These are phyloP conservation scores for Rhynchophorus ferrugineus DNA, from an alignment of 1,140 invertebrate genomes.

Conservation along the genomic window DNA sequence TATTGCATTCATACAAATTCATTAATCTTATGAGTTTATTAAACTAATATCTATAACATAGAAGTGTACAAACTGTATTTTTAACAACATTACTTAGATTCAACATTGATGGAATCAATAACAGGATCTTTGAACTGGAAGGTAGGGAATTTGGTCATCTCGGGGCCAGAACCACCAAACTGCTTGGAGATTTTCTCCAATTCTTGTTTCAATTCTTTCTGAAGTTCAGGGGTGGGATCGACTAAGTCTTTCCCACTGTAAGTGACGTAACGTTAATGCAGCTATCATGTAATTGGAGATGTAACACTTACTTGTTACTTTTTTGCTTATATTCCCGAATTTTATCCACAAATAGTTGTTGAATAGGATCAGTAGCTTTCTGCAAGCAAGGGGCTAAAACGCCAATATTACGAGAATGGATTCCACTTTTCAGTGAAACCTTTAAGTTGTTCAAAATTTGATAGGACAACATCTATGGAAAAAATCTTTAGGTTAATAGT, in stretches of 20 bases:
- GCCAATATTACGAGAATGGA: constrained; percentile 55
- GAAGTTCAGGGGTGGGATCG: constrained; percentile 66
- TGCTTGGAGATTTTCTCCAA: constrained; percentile 71
- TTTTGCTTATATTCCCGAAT: constrained; percentile 80
- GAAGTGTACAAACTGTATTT: too few relatives aligned
- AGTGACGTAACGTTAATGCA: constrained; percentile 17
- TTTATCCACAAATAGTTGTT: constrained; percentile 89
- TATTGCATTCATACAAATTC: too few relatives aligned
- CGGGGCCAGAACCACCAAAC: constrained; percentile 63
- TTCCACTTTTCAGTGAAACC: constrained; percentile 29
- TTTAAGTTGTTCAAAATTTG: constrained; percentile 28
- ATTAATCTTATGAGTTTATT: constrained; percentile 3
- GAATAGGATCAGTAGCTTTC: constrained; percentile 80
- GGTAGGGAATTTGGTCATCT: constrained; percentile 83
- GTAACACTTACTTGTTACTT: constrained; percentile 52
- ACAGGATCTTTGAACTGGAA: constrained; percentile 70
- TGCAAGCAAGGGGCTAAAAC: constrained; percentile 60
- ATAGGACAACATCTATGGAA: constrained; percentile 11
- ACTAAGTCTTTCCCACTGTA: constrained; percentile 73
- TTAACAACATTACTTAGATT: constrained; percentile 29
- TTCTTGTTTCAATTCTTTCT: constrained; percentile 67
- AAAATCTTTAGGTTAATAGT: neutral
- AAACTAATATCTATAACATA: too few relatives aligned
- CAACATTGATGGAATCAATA: constrained; percentile 45
- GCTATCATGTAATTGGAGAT: neutral